phyloP scores from a whole-genome alignment of 2,888 invertebrate genomes.

The Lagria hirta region DNA sequence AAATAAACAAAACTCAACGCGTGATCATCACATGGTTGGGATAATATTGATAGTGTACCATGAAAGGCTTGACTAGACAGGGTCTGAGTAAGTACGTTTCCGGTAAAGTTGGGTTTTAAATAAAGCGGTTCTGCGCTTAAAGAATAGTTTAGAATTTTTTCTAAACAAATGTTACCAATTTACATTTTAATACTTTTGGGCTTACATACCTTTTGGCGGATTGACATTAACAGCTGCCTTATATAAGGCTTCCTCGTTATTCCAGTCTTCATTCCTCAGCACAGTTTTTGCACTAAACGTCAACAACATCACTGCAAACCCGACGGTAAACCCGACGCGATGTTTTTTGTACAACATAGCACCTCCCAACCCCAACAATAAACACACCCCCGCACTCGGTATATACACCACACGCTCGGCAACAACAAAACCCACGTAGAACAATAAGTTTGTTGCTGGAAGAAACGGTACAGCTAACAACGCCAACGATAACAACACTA shows the following conservation, averaged over 20 bases:
- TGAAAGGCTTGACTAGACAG: too few relatives aligned
- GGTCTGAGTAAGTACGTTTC: too few relatives aligned
- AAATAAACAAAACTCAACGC: too few relatives aligned
- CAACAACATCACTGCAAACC: constrained; percentile 61
- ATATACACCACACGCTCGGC: constrained; percentile 95
- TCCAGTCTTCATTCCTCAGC: constrained; percentile 86
- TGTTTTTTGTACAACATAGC: constrained; percentile 57
- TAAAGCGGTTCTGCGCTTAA: too few relatives aligned
- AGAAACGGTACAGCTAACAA: constrained; percentile 90
- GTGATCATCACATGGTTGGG: too few relatives aligned
- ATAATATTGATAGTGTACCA: too few relatives aligned
- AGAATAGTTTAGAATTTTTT: too few relatives aligned
- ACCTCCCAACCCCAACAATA: constrained; percentile 78
- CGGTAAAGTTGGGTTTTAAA: too few relatives aligned
- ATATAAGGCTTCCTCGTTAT: constrained; percentile 89
- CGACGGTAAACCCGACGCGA: constrained; percentile 54
- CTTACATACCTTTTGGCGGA: constrained; percentile 89
- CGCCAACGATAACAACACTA: constrained; percentile 61
- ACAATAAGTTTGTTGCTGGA: constrained; percentile 93
- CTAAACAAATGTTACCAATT: too few relatives aligned
- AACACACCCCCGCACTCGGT: constrained; percentile 93
- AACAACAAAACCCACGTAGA: constrained; percentile 97
- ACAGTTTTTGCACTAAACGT: constrained; percentile 77
- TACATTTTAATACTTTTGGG: background rate
- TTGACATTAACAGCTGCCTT: constrained; percentile 88